Base-by-base conservation (phyloP, 37 sponge, comb jelly and placozoan species). In the Sycon ciliatum region DNA sequence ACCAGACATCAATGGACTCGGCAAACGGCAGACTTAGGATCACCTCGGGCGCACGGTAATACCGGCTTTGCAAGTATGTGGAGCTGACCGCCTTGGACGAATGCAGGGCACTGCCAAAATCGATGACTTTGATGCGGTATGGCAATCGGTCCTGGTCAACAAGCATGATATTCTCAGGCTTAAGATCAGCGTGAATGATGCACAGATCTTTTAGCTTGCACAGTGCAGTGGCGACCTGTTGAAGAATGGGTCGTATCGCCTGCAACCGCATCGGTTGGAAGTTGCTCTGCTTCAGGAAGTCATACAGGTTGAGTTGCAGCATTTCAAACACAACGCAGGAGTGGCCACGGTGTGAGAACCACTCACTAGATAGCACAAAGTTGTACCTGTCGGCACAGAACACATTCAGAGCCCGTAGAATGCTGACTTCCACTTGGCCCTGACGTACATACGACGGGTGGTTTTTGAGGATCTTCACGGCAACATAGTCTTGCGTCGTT, bases 151-250 rank as follows among this genome's bases (percentile, higher is more conserved):
- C 78, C 0, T 77, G 84, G 33, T 94, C 87, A 26, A 94, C 95
- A 31, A 94, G 68, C 95, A 94, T 94, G 56, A 94, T 89, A 77
- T 94, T 94, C 71, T 94, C 95, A 16, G 95, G 95, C 68, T 94
- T 94, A 0, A 94, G 71, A 71, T 94, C 95, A 0, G 95, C 90
- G 68, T 94, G 93, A 0, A 96, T 86, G 40, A 96, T 39, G 1
- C 84, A 82, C 64, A 96, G 53, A 55, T 83, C 79, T n/a, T 62
- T 37, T 57, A 96, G 56, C 69, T 88, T 83, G 71, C 56, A 54
- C 38, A 87, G 73, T 38, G 87, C 83, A 3, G 75, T 69, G n/a
- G 92, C 75, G 18, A 91, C 88, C 76, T 94, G 95, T 36, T 89
- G 90, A n/a, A 86, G 69, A 16, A 94, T 84, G 32, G 95, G 95